Conservation (phyloP, 2,888 invertebrate species). For the Chalcosyrphus nemorum region DNA sequence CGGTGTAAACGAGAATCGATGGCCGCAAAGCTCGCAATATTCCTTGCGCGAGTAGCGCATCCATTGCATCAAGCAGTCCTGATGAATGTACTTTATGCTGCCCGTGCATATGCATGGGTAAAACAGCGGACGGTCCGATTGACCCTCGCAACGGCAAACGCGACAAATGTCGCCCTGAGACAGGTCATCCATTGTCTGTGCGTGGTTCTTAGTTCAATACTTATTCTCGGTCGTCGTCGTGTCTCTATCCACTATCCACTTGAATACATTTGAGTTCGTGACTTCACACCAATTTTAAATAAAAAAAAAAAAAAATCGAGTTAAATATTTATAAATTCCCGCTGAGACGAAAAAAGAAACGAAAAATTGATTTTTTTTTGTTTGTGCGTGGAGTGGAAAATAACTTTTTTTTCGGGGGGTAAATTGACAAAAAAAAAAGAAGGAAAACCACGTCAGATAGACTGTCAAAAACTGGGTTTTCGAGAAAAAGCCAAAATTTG, state of each 20-base stretch:
- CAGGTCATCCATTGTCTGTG: slow-evolving; percentile 81
- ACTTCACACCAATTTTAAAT: slow-evolving; percentile 14
- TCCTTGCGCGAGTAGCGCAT: slow-evolving; percentile 99
- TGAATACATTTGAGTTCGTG: slow-evolving; percentile 47
- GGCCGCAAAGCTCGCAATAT: slow-evolving; percentile 98
- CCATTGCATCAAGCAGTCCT: slow-evolving; percentile 99
- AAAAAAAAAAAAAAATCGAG: slow-evolving; percentile 3
- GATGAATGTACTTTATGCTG: slow-evolving; percentile 99
- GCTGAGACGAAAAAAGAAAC: slow-evolving; percentile 9
- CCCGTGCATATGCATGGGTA: slow-evolving; percentile 99
- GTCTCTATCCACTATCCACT: slow-evolving; percentile 42
- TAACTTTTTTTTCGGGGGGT: slow-evolving; percentile 16
- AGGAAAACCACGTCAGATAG: slow-evolving; percentile 70
- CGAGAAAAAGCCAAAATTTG: slow-evolving; percentile 7
- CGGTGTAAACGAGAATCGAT: slow-evolving; percentile 98
- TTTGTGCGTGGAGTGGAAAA: slow-evolving; percentile 24
- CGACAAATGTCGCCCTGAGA: slow-evolving; percentile 94
- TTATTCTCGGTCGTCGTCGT: neutral
- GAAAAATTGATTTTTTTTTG: slow-evolving; percentile 56
- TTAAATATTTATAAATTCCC: slow-evolving; percentile 34
- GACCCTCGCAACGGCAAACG: slow-evolving; percentile 97
- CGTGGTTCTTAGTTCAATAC: too few relatives aligned
- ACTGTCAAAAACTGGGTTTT: slow-evolving; percentile 45
- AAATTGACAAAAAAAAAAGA: slow-evolving; percentile 51
- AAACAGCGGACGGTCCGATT: slow-evolving; percentile 95